These are phyloP conservation scores for Nasonia vitripennis DNA, from an alignment of 1,140 invertebrate species.

Conservation along the genomic window DNA sequence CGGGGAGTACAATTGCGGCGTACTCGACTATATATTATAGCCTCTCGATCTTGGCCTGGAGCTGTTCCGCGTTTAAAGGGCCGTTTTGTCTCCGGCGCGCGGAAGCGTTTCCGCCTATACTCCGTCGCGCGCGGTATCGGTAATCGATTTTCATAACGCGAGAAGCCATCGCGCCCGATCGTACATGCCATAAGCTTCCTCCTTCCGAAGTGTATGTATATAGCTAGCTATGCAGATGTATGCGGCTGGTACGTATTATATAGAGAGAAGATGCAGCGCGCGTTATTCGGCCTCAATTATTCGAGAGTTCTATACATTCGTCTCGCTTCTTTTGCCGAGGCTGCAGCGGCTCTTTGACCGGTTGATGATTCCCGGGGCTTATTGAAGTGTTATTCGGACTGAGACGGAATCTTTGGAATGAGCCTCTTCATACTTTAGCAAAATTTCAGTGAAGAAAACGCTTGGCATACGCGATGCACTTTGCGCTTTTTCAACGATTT, in stretches of 20 bases:
- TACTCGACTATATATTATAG: neutral
- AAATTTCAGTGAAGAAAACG: too few relatives aligned
- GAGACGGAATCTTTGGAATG: neutral
- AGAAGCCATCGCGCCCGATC: slow-evolving; percentile 24
- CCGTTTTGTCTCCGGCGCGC: neutral
- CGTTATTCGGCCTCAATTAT: slow-evolving; percentile 22
- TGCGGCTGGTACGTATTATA: neutral
- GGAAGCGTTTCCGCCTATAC: neutral
- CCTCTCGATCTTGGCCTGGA: neutral
- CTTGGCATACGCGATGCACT: too few relatives aligned
- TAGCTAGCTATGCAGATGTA: neutral
- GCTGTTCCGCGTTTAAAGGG: neutral
- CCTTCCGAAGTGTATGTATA: neutral
- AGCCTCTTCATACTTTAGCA: too few relatives aligned
- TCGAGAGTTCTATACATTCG: neutral
- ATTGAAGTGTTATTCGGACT: neutral
- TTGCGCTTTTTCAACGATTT: too few relatives aligned
- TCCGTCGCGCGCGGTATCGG: slow-evolving; percentile 26
- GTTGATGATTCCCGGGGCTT: neutral
- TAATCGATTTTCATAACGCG: slow-evolving; percentile 60
- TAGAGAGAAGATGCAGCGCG: neutral
- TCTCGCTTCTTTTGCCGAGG: neutral
- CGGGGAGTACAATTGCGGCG: neutral
- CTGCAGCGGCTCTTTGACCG: neutral
- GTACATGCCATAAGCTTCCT: neutral